A percentile compares a stretch with the other conserved stretches of the same genome.
Evolutionary conservation across 2,888 invertebrate genomes (phyloP).

Genomic region (Pheosia gnoma): DNA sequence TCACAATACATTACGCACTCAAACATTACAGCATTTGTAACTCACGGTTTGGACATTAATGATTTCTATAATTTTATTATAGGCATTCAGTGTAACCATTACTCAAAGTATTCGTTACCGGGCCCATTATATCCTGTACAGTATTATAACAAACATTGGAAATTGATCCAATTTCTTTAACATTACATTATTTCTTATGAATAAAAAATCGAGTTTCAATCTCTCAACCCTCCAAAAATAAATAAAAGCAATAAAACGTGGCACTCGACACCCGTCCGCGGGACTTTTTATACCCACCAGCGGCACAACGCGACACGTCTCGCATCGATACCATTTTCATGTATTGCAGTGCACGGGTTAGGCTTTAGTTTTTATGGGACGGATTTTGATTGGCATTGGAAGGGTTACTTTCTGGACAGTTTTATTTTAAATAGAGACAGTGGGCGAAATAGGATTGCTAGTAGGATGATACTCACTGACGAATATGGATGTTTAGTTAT

Average conservation of each 20-base stretch:
- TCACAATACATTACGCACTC: too few relatives aligned
- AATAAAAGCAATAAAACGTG: constrained; percentile 45
- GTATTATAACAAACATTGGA: too few relatives aligned
- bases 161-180: background rate
- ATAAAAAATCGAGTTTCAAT: constrained; percentile 36
- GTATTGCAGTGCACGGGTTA: constrained; percentile 21
- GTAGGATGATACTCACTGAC: background rate
- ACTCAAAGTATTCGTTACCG: too few relatives aligned
- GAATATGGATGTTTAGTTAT: too few relatives aligned
- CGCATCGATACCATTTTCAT: constrained; percentile 30
- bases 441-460: background rate
- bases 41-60: too few relatives aligned
- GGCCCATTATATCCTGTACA: too few relatives aligned
- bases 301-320: constrained; percentile 30
- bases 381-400: constrained; percentile 21
- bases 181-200: constrained; percentile 15
- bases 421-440: constrained; percentile 8
- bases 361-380: constrained; percentile 27
- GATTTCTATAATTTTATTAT: too few relatives aligned
- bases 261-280: constrained; percentile 30
- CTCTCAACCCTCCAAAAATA: constrained; percentile 33
- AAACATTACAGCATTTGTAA: too few relatives aligned
- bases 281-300: constrained; percentile 25
- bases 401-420: constrained; percentile 29
- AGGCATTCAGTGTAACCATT: too few relatives aligned